Conservation (phyloP, 2,113 vertebrate genomes). For the Hassar affinis region DNA sequence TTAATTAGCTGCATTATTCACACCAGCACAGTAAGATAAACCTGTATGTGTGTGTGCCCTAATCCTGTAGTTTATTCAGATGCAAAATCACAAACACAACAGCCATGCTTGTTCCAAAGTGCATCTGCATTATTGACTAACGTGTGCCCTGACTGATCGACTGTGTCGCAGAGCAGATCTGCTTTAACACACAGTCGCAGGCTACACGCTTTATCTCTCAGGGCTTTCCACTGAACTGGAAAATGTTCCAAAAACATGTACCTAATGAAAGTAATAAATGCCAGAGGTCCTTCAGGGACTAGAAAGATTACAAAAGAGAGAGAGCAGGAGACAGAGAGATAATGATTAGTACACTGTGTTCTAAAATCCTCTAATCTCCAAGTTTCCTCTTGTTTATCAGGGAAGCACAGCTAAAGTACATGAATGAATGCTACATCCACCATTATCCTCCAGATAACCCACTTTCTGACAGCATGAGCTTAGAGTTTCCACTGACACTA, state of each 20-base stretch:
- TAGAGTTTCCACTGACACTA: slow-evolving; percentile 47
- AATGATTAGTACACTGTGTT: slow-evolving; percentile 1
- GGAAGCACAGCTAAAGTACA: not conserved
- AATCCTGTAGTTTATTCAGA: not conserved
- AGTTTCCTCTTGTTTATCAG: slow-evolving; percentile 41
- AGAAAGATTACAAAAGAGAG: not conserved
- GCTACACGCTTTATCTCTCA: not conserved
- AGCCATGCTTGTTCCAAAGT: not conserved
- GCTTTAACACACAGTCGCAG: slow-evolving; percentile 15
- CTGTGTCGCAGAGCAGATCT: not conserved
- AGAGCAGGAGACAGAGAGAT: not conserved
- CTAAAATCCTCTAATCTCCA: not conserved
- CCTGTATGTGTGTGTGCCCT: not conserved
- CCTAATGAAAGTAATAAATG: slow-evolving; percentile 3
- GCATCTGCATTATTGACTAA: slow-evolving; percentile 3
- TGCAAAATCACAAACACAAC: not conserved
- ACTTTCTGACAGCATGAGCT: slow-evolving; percentile 27
- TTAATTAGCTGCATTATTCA: not conserved
- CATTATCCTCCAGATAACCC: slow-evolving; percentile 19
- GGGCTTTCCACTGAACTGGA: slow-evolving; percentile 2
- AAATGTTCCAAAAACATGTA: slow-evolving; percentile 14
- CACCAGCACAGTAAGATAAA: not conserved
- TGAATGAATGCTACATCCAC: not conserved
- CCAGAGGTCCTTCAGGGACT: not conserved
- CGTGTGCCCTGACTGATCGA: slow-evolving; percentile 2